Conservation (phyloP, 2,113 vertebrate species). For the Chiloscyllium plagiosum region DNA sequence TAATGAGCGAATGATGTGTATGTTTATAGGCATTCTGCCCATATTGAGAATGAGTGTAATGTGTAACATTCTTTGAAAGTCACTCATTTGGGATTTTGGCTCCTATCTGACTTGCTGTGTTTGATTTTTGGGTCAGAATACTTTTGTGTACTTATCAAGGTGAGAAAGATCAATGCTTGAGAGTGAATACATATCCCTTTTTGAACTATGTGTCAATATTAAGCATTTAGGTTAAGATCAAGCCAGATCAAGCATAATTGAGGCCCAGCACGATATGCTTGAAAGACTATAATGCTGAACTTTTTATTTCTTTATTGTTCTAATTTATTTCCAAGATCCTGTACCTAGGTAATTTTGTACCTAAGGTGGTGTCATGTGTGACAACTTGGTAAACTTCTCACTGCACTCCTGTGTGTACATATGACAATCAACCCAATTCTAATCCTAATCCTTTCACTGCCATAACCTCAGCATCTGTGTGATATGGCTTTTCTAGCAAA, state of each 20-base stretch:
- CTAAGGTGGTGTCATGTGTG: too few relatives aligned
- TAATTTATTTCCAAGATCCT: too few relatives aligned
- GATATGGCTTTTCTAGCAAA: background rate
- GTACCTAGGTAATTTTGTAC: too few relatives aligned
- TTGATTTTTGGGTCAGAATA: background rate
- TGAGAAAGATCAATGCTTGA: background rate
- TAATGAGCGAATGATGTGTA: background rate
- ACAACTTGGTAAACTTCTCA: too few relatives aligned
- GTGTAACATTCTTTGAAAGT: background rate
- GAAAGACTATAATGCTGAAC: too few relatives aligned
- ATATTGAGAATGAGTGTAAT: background rate
- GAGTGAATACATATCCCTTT: background rate
- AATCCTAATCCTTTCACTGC: background rate
- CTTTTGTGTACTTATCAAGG: background rate
- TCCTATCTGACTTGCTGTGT: background rate
- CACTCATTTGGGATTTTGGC: background rate
- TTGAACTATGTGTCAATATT: background rate
- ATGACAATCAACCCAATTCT: too few relatives aligned
- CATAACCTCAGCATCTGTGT: background rate
- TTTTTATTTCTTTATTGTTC: too few relatives aligned
- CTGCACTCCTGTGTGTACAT: too few relatives aligned
- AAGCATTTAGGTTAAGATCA: background rate
- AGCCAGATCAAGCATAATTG: background rate
- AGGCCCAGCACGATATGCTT: too few relatives aligned
- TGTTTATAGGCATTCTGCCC: background rate